These are phyloP conservation scores for Cyclopterus lumpus DNA, from an alignment of 2,797 vertebrate species.

Conservation along the genomic window DNA sequence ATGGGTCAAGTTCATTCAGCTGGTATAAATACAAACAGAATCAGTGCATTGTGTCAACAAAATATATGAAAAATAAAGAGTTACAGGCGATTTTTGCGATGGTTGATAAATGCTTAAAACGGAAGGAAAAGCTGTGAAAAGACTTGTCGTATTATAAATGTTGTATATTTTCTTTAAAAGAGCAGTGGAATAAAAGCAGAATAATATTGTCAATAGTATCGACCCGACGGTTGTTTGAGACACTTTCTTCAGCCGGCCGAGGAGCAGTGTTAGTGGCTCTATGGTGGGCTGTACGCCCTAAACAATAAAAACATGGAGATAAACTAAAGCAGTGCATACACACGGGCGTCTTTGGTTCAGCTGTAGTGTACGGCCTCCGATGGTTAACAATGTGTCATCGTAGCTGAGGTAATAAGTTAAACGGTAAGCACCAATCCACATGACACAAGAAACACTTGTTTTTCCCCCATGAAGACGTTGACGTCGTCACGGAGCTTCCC, in stretches of 20 bases:
- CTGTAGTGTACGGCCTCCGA: constrained; percentile 76
- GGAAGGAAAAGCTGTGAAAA: constrained; percentile 24
- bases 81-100: constrained; percentile 22
- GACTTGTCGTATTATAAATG: constrained; percentile 29
- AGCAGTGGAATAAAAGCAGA: constrained; percentile 48
- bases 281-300: constrained; percentile 20
- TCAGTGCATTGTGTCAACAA: constrained; percentile 82
- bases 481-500: constrained; percentile 43
- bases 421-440: constrained; percentile 89
- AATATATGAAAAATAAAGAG: constrained; percentile 27
- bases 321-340: constrained; percentile 72
- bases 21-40: constrained; percentile 72
- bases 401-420: constrained; percentile 96
- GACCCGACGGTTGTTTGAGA: constrained; percentile 29
- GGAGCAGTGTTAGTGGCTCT: constrained; percentile 76
- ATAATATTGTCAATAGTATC: constrained; percentile 54
- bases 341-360: constrained; percentile 82
- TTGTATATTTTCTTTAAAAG: constrained; percentile 33
- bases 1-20: constrained; percentile 69
- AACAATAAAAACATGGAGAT: constrained; percentile 46
- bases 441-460: constrained; percentile 58
- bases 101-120: constrained; percentile 51
- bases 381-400: constrained; percentile 64
- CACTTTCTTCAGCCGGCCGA: constrained; percentile 35
- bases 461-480: constrained; percentile 49